Base-by-base conservation (phyloP, 2,888 invertebrate genomes). In the Helobdella robusta region DNA sequence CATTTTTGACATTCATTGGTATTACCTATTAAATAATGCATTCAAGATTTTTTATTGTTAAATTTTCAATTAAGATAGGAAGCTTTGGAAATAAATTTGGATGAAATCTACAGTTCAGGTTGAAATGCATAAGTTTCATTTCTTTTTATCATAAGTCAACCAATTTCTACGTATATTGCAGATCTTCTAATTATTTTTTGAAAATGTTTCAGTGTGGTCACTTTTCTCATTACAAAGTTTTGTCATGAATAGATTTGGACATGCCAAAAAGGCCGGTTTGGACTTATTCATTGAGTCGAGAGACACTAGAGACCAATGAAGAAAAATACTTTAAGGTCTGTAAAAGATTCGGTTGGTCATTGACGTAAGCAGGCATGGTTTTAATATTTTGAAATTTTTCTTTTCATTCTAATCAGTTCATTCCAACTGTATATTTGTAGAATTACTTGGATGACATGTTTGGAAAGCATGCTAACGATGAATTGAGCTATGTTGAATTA, bases 401-500 rank as follows among this genome's bases (percentile, higher is more conserved):
- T 40, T 50, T 8, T 6, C 50, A 8, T 50, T 50, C 25, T 4
- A 50, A 23, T 50, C 25, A 18, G 50, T 4, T 8, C 4, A 23
- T 18, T 23, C 25, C 6, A 25, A 50, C 35, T 28, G 20, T 69
- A 36, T 48, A 8, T n/a, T 70, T 69, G 11, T 76, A 91, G 89
- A 86, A 87, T 73, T 93, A 91, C 76, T 77, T 91, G 18, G 84
- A 84, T 66, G 77, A 79, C 0, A 80, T 92, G 6, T 85, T 87
- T 72, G 81, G 83, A 5, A 83, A 84, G 0, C 85, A 84, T 67
- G 80, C 83, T 25, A 82, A 84, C 75, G 82, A 84, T 67, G 83
- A 86, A 3, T 80, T 92, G 69, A 90, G 91, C 59, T 88, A 89
- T 74, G 92, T 91, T 78, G 94, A 95, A 78, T 78, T 93, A 67